phyloP scores from a whole-genome alignment of 2,113 vertebrate species.

The Sebastes schlegelii region DNA sequence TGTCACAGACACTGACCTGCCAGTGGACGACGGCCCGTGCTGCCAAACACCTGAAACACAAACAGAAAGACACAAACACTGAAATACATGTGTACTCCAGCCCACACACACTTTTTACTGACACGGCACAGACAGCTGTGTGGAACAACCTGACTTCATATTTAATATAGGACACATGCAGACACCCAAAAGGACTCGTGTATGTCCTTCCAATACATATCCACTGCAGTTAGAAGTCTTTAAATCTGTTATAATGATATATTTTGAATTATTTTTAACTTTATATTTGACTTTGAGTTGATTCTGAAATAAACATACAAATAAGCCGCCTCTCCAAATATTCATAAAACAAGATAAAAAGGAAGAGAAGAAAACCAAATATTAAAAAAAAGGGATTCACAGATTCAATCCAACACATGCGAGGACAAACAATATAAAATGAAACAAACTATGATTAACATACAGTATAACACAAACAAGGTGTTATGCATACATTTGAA shows the following conservation, averaged over 20 bases:
- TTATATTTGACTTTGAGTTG: not conserved
- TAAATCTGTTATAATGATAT: not conserved
- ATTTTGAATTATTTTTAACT: not conserved
- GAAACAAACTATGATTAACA: not conserved
- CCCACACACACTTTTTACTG: slow-evolving; percentile 14
- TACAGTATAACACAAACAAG: not conserved
- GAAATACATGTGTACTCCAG: slow-evolving; percentile 13
- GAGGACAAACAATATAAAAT: not conserved
- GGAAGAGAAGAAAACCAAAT: not conserved
- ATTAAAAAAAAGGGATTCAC: not conserved
- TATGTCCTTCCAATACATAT: not conserved
- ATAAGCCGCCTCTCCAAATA: not conserved
- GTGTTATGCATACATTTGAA: not conserved
- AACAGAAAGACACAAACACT: not conserved
- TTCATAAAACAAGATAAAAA: not conserved
- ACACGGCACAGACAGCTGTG: not conserved
- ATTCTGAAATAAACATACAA: not conserved
- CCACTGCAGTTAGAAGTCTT: not conserved
- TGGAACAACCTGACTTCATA: not conserved
- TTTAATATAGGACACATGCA: not conserved
- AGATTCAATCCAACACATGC: not conserved
- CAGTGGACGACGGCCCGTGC: not conserved
- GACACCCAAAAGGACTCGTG: not conserved
- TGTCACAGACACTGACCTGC: slow-evolving; percentile 59
- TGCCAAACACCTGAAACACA: slow-evolving; percentile 43